A percentile compares a stretch with the other conserved stretches of the same genome.
Conservation (phyloP, 2,888 invertebrate species). For the Philaethria dido region DNA sequence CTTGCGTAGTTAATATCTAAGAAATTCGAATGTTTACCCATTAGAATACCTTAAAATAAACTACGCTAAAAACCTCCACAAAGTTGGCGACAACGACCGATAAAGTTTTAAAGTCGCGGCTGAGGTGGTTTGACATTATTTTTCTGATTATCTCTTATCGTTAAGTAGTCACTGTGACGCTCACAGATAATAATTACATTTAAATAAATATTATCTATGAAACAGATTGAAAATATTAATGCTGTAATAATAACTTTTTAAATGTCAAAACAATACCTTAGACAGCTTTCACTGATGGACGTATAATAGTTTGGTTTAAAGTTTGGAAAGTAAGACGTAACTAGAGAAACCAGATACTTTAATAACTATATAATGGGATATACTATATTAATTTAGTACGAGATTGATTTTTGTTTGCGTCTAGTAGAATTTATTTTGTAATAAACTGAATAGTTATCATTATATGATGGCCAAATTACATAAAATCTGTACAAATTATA, state of each 20-base stretch:
- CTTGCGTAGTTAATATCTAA: background rate
- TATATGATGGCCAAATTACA: too few species aligned
- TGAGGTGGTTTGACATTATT: slow-evolving; percentile 53
- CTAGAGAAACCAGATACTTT: slow-evolving; percentile 24
- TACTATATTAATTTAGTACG: slow-evolving; percentile 5
- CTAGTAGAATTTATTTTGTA: background rate
- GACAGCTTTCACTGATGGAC: slow-evolving; percentile 37
- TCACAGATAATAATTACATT: slow-evolving; percentile 50
- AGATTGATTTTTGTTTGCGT: background rate
- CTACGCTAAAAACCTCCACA: slow-evolving; percentile 52
- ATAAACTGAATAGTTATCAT: too few species aligned
- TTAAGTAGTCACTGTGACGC: slow-evolving; percentile 56
- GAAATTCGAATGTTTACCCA: slow-evolving; percentile 4
- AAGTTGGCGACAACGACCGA: slow-evolving; percentile 71
- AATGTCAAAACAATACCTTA: slow-evolving; percentile 27
- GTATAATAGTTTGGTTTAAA: slow-evolving; percentile 23
- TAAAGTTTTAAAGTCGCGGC: slow-evolving; percentile 64
- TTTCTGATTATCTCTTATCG: slow-evolving; percentile 61
- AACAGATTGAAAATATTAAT: slow-evolving; percentile 15
- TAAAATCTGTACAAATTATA: too few species aligned
- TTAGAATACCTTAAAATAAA: slow-evolving; percentile 6
- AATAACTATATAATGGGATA: slow-evolving; percentile 11
- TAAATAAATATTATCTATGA: slow-evolving; percentile 46
- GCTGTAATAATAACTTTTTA: slow-evolving; percentile 2
- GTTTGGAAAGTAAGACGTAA: slow-evolving; percentile 20